Conservation (phyloP, 1,140 invertebrate genomes). For the Bombus cullumanus region DNA sequence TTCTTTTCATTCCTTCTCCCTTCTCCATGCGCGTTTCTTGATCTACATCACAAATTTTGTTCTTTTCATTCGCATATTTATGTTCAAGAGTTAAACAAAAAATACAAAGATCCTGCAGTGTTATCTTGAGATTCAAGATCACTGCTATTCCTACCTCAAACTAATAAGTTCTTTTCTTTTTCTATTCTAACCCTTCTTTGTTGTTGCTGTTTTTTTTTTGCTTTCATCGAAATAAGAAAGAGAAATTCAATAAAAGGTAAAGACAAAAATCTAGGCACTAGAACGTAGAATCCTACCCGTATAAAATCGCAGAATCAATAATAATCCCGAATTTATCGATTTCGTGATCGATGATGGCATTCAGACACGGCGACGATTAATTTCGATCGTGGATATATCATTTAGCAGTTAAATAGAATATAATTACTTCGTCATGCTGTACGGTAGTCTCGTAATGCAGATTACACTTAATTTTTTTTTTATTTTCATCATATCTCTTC, state of each 20-base stretch:
- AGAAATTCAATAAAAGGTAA: conserved; percentile 5
- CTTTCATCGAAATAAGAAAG: conserved; percentile 5
- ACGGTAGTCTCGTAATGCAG: conserved; percentile 47
- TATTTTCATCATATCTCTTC: conserved; percentile 26
- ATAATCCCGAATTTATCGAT: conserved; percentile 30
- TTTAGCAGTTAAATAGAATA: conserved; percentile 64
- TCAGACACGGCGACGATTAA: conserved; percentile 47
- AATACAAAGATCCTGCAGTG: not conserved
- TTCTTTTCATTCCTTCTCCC: conserved; percentile 4
- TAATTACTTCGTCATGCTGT: conserved; percentile 53
- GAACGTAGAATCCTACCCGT: conserved; percentile 34
- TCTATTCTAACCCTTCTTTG: too few relatives aligned
- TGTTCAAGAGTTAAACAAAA: conserved; percentile 17
- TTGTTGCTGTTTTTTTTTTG: not conserved
- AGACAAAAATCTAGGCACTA: conserved; percentile 33
- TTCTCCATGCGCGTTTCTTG: not conserved
- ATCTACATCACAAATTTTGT: not conserved
- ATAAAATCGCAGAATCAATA: conserved; percentile 19
- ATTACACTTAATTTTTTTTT: conserved; percentile 27
- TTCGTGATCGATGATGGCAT: conserved; percentile 3
- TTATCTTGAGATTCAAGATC: not conserved
- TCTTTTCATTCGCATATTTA: not conserved
- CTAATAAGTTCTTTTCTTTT: not conserved
- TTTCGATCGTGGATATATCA: conserved; percentile 59
- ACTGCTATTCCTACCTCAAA: too few relatives aligned